A percentile compares a stretch with the other conserved stretches of the same genome.
phyloP scores from a whole-genome alignment of 2,113 vertebrate species.

The Dicaeum eximium region DNA sequence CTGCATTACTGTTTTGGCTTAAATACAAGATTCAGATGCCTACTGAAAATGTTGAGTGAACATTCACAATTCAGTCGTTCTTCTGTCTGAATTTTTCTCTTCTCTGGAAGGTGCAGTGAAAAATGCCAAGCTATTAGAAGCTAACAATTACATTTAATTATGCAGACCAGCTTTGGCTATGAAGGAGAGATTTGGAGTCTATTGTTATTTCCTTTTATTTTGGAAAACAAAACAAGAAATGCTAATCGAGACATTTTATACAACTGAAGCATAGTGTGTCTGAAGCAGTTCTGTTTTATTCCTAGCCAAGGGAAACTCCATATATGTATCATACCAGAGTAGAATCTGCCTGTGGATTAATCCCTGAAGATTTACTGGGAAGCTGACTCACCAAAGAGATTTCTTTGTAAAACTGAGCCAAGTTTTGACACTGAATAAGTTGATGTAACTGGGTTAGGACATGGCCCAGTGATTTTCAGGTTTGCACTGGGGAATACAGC shows the following conservation, averaged over 20 bases:
- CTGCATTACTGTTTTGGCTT: slow-evolving; percentile 24
- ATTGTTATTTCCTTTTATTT: neutral
- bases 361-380: neutral
- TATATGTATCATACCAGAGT: neutral
- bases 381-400: neutral
- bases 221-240: slow-evolving; percentile 8
- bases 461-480: neutral
- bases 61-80: neutral
- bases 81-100: neutral
- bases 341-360: neutral
- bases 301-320: neutral
- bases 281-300: neutral
- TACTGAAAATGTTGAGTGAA: neutral
- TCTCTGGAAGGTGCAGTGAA: neutral
- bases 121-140: slow-evolving; percentile 15
- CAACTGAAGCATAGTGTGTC: neutral
- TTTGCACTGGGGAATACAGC: neutral
- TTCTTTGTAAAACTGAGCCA: neutral
- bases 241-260: neutral
- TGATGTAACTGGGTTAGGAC: slow-evolving; percentile 22
- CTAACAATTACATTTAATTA: slow-evolving; percentile 17
- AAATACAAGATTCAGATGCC: neutral
- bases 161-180: neutral
- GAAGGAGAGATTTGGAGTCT: neutral
- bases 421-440: slow-evolving; percentile 2